Percentiles rank a stretch among this genome's conserved stretches.
These are phyloP conservation scores for Phyllotreta striolata DNA, from an alignment of 2,888 invertebrate species.

Conservation along the genomic window DNA sequence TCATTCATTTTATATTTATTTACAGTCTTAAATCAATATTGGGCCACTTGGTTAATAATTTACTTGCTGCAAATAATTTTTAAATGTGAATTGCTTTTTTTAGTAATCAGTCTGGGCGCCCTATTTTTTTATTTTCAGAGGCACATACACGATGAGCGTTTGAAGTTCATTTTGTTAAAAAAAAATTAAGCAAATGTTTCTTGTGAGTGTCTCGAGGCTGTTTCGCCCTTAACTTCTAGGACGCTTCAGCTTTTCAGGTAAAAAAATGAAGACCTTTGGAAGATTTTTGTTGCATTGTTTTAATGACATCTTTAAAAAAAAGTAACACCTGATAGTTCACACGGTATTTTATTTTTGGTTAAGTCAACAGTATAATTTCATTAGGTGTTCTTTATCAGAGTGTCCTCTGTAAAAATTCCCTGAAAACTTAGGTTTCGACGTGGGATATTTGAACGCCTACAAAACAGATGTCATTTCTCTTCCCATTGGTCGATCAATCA, in stretches of 20 bases:
- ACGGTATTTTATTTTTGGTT: not conserved
- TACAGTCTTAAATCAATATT: no score
- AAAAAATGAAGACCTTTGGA: slow-evolving; percentile 58
- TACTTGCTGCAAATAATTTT: no score
- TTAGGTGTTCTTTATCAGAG: slow-evolving; percentile 3
- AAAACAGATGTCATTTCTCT: slow-evolving; percentile 55
- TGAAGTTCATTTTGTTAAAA: slow-evolving; percentile 51
- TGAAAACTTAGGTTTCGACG: slow-evolving; percentile 31
- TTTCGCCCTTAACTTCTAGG: slow-evolving; percentile 47
- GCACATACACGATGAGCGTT: slow-evolving; percentile 82
- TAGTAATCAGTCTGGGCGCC: slow-evolving; percentile 64
- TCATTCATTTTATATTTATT: no score
- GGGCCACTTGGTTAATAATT: no score
- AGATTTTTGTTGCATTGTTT: slow-evolving; percentile 49
- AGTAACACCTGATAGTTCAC: slow-evolving; percentile 1
- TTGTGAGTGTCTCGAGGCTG: slow-evolving; percentile 60
- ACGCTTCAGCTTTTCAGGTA: slow-evolving; percentile 36
- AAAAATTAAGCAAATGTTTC: slow-evolving; percentile 55
- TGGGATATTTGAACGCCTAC: slow-evolving; percentile 33
- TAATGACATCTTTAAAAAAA: slow-evolving; percentile 3
- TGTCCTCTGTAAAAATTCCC: slow-evolving; percentile 19
- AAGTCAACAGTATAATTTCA: not conserved
- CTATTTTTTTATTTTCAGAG: slow-evolving; percentile 75
- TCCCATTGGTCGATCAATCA: slow-evolving; percentile 53
- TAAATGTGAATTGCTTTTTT: slow-evolving; percentile 17